Base-by-base conservation (phyloP, 2,888 invertebrate genomes). In the Pyrrhia umbra region DNA sequence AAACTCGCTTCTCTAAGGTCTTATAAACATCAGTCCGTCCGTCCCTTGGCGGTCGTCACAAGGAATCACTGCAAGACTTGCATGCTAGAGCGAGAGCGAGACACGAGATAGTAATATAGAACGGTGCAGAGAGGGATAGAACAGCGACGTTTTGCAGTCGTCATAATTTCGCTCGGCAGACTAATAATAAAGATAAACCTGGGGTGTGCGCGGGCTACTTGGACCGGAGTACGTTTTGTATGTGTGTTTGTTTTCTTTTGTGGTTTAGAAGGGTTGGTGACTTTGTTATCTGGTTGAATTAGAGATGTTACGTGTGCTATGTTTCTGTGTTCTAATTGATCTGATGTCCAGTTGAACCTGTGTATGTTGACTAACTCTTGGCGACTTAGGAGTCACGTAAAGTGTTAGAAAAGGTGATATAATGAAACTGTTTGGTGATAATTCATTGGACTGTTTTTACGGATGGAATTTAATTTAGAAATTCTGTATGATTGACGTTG, bases 101-200 rank as follows among this genome's bases (percentile, higher is more conserved):
- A 88, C 50, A 50, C 68, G n/a, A 45, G 10, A 68, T 80, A 30
- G 51, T 45, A 23, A 45, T 39, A 40, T 8, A 20, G 16, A 4
- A 0, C 6, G 25, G 20, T 83, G 16, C 47, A 25, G 90, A 92
- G 65, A 73, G 83, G 73, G 92, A 89, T 63, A 66, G 82, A 67
- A 42, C 61, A 72, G 71, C 89, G 88, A 90, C 89, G 90, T 92
- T 91, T 92, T 95, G 95, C 95, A 95, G 95, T 95, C 92, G 95
- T 95, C 95, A 95, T 95, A 95, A 95, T 95, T 95, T 95, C 91
- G 91, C 93, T 91, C 91, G 90, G 93, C 92, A 92, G 95, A 95
- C 94, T 94, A 92, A 95, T 94, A 95, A 94, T 93, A 94, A 92
- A 95, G 95, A 95, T 95, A 95, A 94, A 92, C 86, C 88, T 77